Evolutionary conservation across 2,888 invertebrate species (phyloP), one percentile per base, ranked within the genome.

Genomic region (Deroplatys truncata): DNA sequence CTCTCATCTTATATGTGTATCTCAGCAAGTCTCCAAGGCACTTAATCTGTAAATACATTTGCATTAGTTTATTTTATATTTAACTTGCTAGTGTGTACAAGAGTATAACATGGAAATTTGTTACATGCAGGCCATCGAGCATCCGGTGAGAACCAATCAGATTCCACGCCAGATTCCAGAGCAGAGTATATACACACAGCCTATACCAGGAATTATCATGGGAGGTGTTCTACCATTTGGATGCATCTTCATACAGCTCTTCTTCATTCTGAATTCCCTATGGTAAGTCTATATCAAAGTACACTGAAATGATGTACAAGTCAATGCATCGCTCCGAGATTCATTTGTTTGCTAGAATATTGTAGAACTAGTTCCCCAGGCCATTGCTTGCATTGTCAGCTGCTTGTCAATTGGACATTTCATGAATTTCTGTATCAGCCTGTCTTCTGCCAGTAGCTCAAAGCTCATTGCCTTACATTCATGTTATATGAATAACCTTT

Each of bases 151-250:
- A 92, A 99, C 99, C 28, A 99, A 99, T 94, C 99, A 99, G 94
- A 99, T 99, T 92, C 99, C 99, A 5, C 96, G 99, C 0, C 98
- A 99, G 94, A 99, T 99, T 92, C 99, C 99, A 1, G 99, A 99
- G 92, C 99, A 99, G 94, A 98, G 98, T n/a, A 95, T 99, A 92
- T 99, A 99, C 95, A 99, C 99, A 0, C 98, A 97, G 93, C 97
- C 99, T 0, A 94, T 99, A 90, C 99, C 99, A 28, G 99, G 99
- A 88, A 97, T 98, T 91, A 95, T 99, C 87, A 99, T 99, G 99
- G 99, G 99, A 13, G 99, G 99, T 84, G 98, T 99, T 87, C 94
- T 99, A 92, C 99, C 99, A 1, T 99, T 99, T 93, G 99, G 98
- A 84, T 98, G 98, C 93, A 98, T 99, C 93, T 99, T 99, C 94